Conservation (phyloP, 2,797 vertebrate species). For the Petrocephalus schoutedeni region DNA sequence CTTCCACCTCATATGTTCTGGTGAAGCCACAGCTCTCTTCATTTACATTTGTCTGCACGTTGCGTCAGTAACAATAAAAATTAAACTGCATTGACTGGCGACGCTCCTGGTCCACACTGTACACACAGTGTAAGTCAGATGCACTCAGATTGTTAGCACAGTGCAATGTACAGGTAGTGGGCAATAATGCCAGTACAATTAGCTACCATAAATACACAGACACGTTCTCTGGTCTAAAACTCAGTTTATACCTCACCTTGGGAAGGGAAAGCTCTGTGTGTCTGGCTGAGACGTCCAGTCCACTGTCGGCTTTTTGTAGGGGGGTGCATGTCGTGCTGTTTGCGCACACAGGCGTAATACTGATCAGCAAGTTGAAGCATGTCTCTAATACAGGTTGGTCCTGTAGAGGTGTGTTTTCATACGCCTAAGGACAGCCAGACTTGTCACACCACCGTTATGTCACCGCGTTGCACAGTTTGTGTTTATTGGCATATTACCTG, state of each 20-base stretch:
- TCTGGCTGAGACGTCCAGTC: not conserved
- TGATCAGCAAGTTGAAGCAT: conserved; percentile 20
- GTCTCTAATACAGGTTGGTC: conserved; percentile 31
- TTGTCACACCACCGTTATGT: not conserved
- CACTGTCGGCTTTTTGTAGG: not conserved
- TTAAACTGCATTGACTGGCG: not conserved
- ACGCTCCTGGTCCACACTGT: not conserved
- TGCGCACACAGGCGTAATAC: not conserved
- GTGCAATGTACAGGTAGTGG: not conserved
- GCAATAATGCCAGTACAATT: too few relatives aligned
- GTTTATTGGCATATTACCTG: too few relatives aligned
- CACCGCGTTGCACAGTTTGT: not conserved
- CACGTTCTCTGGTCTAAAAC: not conserved
- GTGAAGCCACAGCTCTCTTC: too few relatives aligned
- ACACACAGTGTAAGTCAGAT: not conserved
- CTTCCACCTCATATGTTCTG: too few relatives aligned
- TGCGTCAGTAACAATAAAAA: too few relatives aligned
- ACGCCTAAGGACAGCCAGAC: not conserved
- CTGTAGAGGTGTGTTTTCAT: conserved; percentile 20
- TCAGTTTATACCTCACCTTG: not conserved
- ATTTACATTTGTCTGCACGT: too few relatives aligned
- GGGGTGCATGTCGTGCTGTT: not conserved
- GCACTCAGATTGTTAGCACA: not conserved
- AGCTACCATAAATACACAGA: not conserved
- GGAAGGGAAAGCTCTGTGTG: not conserved